These are phyloP conservation scores for Eulithis testata DNA, from an alignment of 2,888 invertebrate species.

Conservation along the genomic window DNA sequence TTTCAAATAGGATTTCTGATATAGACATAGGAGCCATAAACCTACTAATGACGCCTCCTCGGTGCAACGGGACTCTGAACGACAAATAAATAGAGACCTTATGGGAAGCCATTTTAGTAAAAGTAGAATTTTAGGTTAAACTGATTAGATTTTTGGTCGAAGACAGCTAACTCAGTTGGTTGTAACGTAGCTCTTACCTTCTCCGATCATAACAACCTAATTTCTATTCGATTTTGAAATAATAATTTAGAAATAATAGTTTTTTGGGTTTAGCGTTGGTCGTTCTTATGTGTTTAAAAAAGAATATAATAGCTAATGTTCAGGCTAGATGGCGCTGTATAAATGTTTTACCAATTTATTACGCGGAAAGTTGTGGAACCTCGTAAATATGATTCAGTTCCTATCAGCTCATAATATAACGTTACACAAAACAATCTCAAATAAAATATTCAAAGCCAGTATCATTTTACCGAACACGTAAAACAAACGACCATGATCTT, in stretches of 20 bases:
- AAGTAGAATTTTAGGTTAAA: conserved; percentile 24
- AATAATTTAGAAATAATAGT: no score
- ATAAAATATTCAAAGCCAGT: conserved; percentile 12
- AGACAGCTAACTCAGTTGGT: not conserved
- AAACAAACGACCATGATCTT: conserved; percentile 56
- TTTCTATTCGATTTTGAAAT: no score
- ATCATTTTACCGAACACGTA: conserved; percentile 37
- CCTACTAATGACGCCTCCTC: conserved; percentile 21
- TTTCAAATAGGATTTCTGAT: conserved; percentile 27
- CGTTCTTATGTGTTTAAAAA: no score
- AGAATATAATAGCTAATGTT: no score
- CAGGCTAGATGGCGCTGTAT: no score
- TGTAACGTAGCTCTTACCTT: no score
- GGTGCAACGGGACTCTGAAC: conserved; percentile 14
- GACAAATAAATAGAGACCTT: not conserved
- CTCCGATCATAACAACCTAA: no score
- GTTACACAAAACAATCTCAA: conserved; percentile 6
- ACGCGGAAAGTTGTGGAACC: no score
- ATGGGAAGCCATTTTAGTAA: conserved; percentile 7
- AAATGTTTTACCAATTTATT: no score
- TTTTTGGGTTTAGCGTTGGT: no score
- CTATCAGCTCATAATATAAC: not conserved
- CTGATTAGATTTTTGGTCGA: not conserved
- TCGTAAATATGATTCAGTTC: not conserved
- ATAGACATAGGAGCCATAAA: conserved; percentile 27